Percentiles rank a stretch among this genome's conserved stretches.
These are phyloP conservation scores for Drosophila saltans DNA, from an alignment of 1,140 invertebrate genomes.

Conservation along the genomic window DNA sequence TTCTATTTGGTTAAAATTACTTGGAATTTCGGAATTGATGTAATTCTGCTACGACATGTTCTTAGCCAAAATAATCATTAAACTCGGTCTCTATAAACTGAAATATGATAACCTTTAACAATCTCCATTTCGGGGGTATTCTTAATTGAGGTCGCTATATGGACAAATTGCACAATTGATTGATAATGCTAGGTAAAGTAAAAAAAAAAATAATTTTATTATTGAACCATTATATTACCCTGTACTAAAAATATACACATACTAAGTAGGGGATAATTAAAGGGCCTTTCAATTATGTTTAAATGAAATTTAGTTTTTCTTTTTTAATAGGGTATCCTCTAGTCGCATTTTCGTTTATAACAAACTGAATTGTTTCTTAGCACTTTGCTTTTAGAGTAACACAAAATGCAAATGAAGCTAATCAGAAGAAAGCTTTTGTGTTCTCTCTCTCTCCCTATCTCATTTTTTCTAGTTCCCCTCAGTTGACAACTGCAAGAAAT, in stretches of 20 bases:
- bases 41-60: too few species aligned
- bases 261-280: too few species aligned
- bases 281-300: too few species aligned
- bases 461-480: background rate
- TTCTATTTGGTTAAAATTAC: too few species aligned
- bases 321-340: background rate
- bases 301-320: too few species aligned
- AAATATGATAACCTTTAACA: conserved; percentile 3
- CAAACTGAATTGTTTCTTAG: conserved; percentile 31
- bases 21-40: too few species aligned
- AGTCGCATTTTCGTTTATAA: background rate
- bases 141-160: background rate
- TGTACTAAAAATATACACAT: too few species aligned
- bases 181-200: background rate
- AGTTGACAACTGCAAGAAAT: conserved; percentile 57
- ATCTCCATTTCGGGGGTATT: background rate
- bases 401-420: conserved; percentile 71
- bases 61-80: background rate
- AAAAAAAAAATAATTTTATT: too few species aligned
- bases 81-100: background rate
- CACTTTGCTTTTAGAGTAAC: conserved; percentile 40
- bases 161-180: conserved; percentile 8
- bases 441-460: conserved; percentile 7
- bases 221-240: too few species aligned
- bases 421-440: conserved; percentile 37